phyloP scores from a whole-genome alignment of 2,113 vertebrate genomes.

The Pleuronectes platessa region DNA sequence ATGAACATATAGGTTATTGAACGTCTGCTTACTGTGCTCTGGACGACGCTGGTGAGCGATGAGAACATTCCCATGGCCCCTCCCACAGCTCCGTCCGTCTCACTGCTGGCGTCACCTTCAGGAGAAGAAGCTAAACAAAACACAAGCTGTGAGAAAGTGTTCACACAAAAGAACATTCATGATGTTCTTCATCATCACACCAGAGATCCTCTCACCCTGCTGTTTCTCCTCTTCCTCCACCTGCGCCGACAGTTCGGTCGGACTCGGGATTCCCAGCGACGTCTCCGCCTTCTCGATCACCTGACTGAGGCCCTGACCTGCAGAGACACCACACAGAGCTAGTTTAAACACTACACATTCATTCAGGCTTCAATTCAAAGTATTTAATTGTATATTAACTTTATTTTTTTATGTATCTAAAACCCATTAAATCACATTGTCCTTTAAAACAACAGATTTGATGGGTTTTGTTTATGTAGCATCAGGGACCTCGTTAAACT shows the following conservation, averaged over 20 bases:
- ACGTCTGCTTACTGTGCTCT: slow-evolving; percentile 89
- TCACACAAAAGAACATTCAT: neutral
- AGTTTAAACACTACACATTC: neutral
- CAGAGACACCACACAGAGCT: neutral
- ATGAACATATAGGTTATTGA: no score
- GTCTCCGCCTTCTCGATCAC: slow-evolving; percentile 98
- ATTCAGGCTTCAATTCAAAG: no score
- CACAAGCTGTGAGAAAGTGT: no score
- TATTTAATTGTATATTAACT: no score
- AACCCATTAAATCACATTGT: no score
- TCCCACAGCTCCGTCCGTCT: slow-evolving; percentile 62
- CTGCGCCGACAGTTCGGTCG: slow-evolving; percentile 86
- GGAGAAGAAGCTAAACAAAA: slow-evolving; percentile 1
- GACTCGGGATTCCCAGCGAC: slow-evolving; percentile 93
- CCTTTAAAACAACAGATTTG: no score
- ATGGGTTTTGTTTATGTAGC: no score
- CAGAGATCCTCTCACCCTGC: slow-evolving; percentile 64
- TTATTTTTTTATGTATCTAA: no score
- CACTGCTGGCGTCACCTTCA: slow-evolving; percentile 67
- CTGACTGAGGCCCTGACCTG: slow-evolving; percentile 94
- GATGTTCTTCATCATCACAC: neutral
- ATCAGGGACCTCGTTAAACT: no score
- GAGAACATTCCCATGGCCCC: slow-evolving; percentile 91
- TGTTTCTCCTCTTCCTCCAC: slow-evolving; percentile 72
- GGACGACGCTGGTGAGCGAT: slow-evolving; percentile 91